These are phyloP conservation scores for Rattus rattus DNA, from an alignment of 2,113 vertebrate genomes.

Conservation along the genomic window DNA sequence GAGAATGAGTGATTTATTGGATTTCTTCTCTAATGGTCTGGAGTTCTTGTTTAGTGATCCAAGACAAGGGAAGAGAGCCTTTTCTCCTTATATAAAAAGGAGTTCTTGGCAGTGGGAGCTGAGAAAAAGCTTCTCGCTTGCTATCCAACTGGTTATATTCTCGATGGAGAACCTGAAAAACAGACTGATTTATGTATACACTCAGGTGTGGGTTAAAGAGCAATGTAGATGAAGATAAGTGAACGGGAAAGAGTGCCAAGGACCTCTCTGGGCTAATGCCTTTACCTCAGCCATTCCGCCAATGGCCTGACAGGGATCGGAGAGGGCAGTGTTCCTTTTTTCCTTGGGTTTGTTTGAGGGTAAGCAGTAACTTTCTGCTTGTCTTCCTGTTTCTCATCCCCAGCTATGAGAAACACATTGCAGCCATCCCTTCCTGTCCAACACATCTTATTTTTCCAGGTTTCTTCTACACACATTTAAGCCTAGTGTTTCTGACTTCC, in stretches of 20 bases:
- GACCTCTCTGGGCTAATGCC: neutral
- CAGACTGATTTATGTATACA: no score
- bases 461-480: neutral
- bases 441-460: neutral
- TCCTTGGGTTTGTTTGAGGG: neutral
- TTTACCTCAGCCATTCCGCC: neutral
- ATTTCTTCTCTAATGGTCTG: neutral
- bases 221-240: neutral
- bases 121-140: neutral
- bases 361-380: neutral
- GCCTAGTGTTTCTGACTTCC: neutral
- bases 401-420: neutral
- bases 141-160: neutral
- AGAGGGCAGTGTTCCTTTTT: neutral
- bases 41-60: conserved; percentile 15
- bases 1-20: neutral
- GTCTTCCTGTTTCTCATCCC: neutral
- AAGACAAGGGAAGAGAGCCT: neutral
- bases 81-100: neutral
- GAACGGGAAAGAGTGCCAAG: neutral
- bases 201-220: neutral
- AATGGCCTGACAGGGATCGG: fast-evolving
- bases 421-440: neutral
- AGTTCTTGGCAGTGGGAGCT: neutral
- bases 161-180: neutral